Evolutionary conservation across 2,888 invertebrate species (phyloP).

Genomic region (Eristalis pertinax): DNA sequence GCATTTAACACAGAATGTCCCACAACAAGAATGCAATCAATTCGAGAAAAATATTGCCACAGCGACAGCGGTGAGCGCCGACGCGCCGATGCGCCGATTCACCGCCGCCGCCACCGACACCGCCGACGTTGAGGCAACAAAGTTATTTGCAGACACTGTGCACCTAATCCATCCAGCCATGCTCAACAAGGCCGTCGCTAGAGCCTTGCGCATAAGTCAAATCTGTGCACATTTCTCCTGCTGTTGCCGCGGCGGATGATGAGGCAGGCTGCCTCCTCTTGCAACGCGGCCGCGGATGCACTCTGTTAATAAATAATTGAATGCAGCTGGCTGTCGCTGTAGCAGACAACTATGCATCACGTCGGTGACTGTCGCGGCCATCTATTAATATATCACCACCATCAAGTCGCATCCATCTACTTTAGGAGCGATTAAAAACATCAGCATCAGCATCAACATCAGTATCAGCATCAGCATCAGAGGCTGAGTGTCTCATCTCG

Average conservation of each 20-base stretch:
- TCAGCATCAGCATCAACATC: slow-evolving; percentile 46
- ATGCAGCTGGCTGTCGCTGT: slow-evolving; percentile 79
- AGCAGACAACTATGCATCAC: slow-evolving; percentile 72
- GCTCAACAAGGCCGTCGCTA: slow-evolving; percentile 63
- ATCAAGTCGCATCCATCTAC: slow-evolving; percentile 71
- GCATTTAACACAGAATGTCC: slow-evolving; percentile 55
- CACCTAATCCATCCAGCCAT: slow-evolving; percentile 66
- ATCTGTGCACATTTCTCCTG: slow-evolving; percentile 63
- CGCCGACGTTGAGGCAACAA: slow-evolving; percentile 11
- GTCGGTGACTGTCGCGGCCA: slow-evolving; percentile 69
- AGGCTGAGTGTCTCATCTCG: slow-evolving; percentile 12
- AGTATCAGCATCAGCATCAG: neutral
- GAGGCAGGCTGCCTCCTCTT: neutral
- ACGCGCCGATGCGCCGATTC: slow-evolving; percentile 6
- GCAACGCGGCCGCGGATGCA: slow-evolving; percentile 54
- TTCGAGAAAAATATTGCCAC: slow-evolving; percentile 55
- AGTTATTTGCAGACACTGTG: slow-evolving; percentile 67
- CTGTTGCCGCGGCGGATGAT: slow-evolving; percentile 35
- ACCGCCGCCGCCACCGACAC: too few species aligned
- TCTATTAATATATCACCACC: slow-evolving; percentile 73
- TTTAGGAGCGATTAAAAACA: slow-evolving; percentile 68
- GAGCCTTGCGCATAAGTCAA: slow-evolving; percentile 67
- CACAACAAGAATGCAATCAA: slow-evolving; percentile 58
- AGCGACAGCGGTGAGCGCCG: slow-evolving; percentile 53
- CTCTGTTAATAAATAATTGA: slow-evolving; percentile 78